Evolutionary conservation across 2,113 vertebrate genomes (phyloP).

Genomic region (Stigmatopora nigra): DNA sequence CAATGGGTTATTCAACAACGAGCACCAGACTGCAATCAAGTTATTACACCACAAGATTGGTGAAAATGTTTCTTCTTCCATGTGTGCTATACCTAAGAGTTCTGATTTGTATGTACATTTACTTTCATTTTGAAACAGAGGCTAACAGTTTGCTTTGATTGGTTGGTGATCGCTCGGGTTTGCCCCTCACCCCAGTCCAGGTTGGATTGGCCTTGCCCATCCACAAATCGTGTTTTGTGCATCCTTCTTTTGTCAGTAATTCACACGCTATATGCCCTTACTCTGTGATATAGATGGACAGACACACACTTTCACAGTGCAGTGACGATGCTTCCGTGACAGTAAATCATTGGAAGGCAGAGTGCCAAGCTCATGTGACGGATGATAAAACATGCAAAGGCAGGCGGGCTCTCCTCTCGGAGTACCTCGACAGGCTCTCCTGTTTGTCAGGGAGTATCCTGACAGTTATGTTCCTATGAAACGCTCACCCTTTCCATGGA

Average conservation of each 20-base stretch:
- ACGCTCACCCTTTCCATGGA: slow-evolving; percentile 18
- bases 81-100: too few species aligned
- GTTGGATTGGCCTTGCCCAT: too few species aligned
- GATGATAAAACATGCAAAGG: slow-evolving; percentile 59
- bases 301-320: slow-evolving; percentile 14
- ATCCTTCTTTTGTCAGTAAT: slow-evolving; percentile 11
- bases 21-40: too few species aligned
- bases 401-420: slow-evolving; percentile 20
- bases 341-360: slow-evolving; percentile 62
- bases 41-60: too few species aligned
- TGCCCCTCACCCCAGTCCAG: too few species aligned
- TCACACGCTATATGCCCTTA: not conserved
- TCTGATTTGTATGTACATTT: too few species aligned
- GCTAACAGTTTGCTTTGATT: too few species aligned
- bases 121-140: too few species aligned
- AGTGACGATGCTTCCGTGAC: slow-evolving; percentile 40
- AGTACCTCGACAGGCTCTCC: slow-evolving; percentile 23
- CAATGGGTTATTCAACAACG: too few species aligned
- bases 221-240: not conserved
- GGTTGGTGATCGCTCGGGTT: too few species aligned
- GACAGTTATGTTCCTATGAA: slow-evolving; percentile 37
- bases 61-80: too few species aligned
- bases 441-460: slow-evolving; percentile 10
- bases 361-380: slow-evolving; percentile 48
- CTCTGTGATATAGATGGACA: slow-evolving; percentile 3